Evolutionary conservation across 2,113 vertebrate genomes (phyloP).

Genomic region (Gyps fulvus): DNA sequence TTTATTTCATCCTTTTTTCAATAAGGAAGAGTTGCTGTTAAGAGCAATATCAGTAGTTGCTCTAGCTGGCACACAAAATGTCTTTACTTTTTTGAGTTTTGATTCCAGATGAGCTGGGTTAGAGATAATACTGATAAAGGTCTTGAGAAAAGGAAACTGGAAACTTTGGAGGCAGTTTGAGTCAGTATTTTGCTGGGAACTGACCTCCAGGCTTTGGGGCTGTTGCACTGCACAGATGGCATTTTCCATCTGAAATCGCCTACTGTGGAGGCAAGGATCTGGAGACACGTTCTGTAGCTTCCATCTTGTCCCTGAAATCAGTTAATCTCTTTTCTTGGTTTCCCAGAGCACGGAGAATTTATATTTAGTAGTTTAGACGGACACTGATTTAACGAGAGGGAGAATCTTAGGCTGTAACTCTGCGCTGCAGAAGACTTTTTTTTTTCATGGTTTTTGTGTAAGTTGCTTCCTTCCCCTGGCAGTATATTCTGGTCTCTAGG

Average conservation of each 20-base stretch:
- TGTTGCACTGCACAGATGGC: neutral
- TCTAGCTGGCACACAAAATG: neutral
- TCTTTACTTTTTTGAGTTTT: neutral
- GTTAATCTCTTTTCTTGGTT: neutral
- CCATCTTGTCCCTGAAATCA: neutral
- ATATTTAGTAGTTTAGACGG: neutral
- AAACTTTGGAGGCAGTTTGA: neutral
- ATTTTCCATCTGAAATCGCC: neutral
- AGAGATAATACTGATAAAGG: neutral
- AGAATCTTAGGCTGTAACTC: neutral
- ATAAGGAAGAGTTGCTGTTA: neutral
- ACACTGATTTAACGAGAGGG: neutral
- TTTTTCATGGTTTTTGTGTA: neutral
- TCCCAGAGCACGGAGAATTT: neutral
- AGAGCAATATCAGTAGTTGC: neutral
- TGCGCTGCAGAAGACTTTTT: accelerated
- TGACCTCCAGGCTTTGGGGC: neutral
- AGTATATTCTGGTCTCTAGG: neutral
- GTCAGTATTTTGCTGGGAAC: neutral
- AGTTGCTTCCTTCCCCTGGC: neutral
- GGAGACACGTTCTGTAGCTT: neutral
- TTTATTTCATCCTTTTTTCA: neutral
- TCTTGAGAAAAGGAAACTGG: neutral
- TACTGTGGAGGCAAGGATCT: neutral
- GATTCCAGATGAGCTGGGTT: neutral